Evolutionary conservation across 2,797 vertebrate species (phyloP), one percentile per base, ranked within the genome.

Genomic region (Amazonetta brasiliensis): DNA sequence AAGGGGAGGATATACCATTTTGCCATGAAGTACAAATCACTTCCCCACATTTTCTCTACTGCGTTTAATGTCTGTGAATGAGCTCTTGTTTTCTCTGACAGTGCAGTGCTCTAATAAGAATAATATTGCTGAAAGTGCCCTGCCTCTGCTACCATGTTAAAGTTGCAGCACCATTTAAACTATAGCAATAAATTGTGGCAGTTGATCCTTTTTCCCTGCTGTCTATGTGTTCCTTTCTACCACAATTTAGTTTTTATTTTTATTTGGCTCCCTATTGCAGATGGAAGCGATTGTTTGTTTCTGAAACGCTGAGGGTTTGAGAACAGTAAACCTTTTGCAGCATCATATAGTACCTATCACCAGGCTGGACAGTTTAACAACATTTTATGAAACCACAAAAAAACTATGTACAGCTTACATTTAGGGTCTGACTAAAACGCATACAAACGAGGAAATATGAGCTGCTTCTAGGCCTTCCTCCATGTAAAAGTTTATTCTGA

Each of bases 231-330:
- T 91, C 46, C 77, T 90, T 84, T 95, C 80, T 39, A 9, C 89
- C 28, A 52, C 85, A 95, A 84, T 94, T 87, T 80, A 84, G 46
- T 37, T 93, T 95, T 97, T 95, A 87, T 92, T 95, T 97, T 94
- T 89, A 92, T 89, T 79, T 92, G 41, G 37, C 82, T 85, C 83
- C 80, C 77, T 94, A 94, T 89, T 89, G 79, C 64, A 91, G 89
- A 90, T 95, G 90, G 88, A 95, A 86, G 84, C 58, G 81, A 88
- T 92, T 94, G 91, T 93, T 94, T 93, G 90, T 84, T 94, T 94
- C 94, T 64, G 69, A 80, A 94, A 75, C 0, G 2, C 81, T 92
- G 62, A 89, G 77, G 77, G 74, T 95, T 87, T 60, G 75, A 88
- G 85, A 84, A 83, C 44, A 84, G 89, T 91, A 95, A 91, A 95